Conservation (phyloP, 2,797 vertebrate genomes). For the Chiloscyllium punctatum region DNA sequence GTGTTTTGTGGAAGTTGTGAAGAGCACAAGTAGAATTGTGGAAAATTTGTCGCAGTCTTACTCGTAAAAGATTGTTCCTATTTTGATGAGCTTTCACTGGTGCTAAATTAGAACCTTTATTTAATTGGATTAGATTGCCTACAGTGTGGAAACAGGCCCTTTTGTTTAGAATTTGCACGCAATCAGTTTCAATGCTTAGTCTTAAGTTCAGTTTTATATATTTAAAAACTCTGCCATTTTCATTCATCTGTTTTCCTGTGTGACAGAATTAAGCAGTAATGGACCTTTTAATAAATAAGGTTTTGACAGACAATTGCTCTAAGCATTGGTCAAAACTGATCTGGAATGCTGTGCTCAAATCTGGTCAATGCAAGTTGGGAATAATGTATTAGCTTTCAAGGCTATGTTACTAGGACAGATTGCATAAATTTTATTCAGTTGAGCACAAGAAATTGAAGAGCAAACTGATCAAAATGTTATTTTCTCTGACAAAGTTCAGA, state of each 20-base stretch:
- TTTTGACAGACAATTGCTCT: not conserved
- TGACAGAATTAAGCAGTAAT: not conserved
- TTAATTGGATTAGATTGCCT: too few species aligned
- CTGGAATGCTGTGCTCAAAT: not conserved
- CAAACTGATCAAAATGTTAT: not conserved
- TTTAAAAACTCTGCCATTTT: not conserved
- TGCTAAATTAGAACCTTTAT: conserved; percentile 4
- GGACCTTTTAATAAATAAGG: not conserved
- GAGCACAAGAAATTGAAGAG: too few species aligned
- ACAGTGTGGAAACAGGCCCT: too few species aligned
- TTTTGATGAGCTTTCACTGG: not conserved
- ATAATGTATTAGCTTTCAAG: not conserved
- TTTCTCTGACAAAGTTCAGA: not conserved
- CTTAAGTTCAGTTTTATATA: not conserved
- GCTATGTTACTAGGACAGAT: not conserved
- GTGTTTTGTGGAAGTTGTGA: conserved; percentile 6
- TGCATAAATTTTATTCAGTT: not conserved
- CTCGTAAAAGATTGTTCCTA: conserved; percentile 1
- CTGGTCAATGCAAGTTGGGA: not conserved
- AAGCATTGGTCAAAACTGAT: not conserved
- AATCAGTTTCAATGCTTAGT: not conserved
- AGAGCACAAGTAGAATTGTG: not conserved
- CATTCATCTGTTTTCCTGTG: not conserved
- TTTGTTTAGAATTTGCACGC: not conserved
- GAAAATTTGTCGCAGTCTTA: not conserved